Base-by-base conservation (phyloP, 92 coral and sea anemone genomes). In the Zoanthus sansibaricus region DNA sequence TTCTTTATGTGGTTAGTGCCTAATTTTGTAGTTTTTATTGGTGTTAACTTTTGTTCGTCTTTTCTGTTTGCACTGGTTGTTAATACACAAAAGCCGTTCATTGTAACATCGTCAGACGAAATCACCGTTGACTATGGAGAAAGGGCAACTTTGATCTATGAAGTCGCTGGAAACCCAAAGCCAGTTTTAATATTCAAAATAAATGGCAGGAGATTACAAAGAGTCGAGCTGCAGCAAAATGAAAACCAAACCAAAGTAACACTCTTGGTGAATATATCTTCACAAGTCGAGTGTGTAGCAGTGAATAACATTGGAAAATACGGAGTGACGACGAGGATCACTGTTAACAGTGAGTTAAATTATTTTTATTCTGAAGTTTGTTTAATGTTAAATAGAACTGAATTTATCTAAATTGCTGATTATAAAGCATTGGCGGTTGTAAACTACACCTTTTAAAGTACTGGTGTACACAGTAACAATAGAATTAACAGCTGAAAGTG, bases 271-370 rank as follows among this genome's bases (percentile, higher is more conserved):
- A 79, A 79, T 45, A 44, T 79, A 46, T 61, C 84, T 33, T 79
- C 84, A 17, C 45, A 79, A 46, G 42, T 79, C 18, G 73, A 79
- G 45, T 79, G 84, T 25, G 58, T 64, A 45, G 84, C 84, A 18
- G 58, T 16, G 42, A 79, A 79, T n/a, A 11, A 9, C 13, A 6
- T 44, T 45, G 84, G 84, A 15, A 46, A 44, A 18, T 17, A 46
- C 6, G 45, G 42, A 62, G 73, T 79, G 73, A 45, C 42, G 18
- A 44, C 73, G 15, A 45, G 17, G 21, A 44, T 79, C 44, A 64
- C 45, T 12, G 84, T 79, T 5, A 62, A 80, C 73, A 25, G 85
- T 80, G 21, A 80, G 85, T 80, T 47, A 15, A 18, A 64, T 79
- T 17, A 9, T 11, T 0, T 62, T 44, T 62, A 2, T 30, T n/a